Evolutionary conservation across 2,888 invertebrate species (phyloP), one percentile per base, ranked within the genome.

Genomic region (Dicyrtoma fusca): DNA sequence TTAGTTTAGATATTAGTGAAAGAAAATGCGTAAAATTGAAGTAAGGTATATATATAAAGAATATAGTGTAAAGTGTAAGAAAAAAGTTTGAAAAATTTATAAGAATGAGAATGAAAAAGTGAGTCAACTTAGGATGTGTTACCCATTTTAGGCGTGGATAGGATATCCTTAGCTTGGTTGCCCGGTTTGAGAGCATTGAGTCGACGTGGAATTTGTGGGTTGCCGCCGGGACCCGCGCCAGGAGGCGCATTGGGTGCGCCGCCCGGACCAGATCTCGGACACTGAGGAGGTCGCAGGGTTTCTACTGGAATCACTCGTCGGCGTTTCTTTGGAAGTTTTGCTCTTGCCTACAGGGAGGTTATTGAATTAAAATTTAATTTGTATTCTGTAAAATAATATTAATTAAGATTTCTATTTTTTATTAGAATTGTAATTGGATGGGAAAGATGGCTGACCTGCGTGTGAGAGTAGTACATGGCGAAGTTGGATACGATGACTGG

Each of bases 401-500:
- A 34, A 34, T 34, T 34, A 34, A 34, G 8, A 34, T 5, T 5
- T 8, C 8, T 8, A 34, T 34, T 34, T 34, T 34, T 49, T 49
- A 17, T 49, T 49, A 17, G 49, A n/a, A 34, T 8, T 34, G 34
- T 49, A 11, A 49, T 49, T 49, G 14, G 49, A 49, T 49, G 4
- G 49, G 8, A 13, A 13, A 45, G 45, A 11, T 45, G 49, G 17
- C 14, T 63, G 74, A 81, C 81, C 79, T 84, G 92, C 82, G 94
- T 94, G 85, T 94, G 94, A 81, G 93, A 94, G 86, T 94, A 94
- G 86, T 94, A 94, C 94, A 94, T 94, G 82, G 94, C 93, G 86
- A 99, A 99, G 88, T 99, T 99, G 85, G 95, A 96, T 81, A 99
- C 98, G 84, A 99, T 99, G 85, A 99, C 98, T 81, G 98, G 97